A percentile compares a stretch with the other conserved stretches of the same genome.
Evolutionary conservation across 1,140 invertebrate species (phyloP).

Genomic region (Pogonognathellus flavescens): DNA sequence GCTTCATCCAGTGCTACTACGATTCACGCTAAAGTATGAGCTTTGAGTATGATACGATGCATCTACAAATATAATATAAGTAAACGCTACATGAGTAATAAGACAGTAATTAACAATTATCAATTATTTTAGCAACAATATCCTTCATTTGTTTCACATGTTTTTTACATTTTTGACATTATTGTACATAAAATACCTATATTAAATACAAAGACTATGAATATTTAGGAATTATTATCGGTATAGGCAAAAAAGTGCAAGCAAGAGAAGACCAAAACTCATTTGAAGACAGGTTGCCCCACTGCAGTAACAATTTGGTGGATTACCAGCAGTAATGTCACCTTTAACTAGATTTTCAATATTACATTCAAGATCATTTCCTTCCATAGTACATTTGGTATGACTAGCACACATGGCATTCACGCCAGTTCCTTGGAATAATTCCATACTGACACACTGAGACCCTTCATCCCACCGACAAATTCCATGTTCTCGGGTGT

Average conservation of each 20-base stretch:
- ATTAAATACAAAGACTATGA: not conserved
- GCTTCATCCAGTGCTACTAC: too few species aligned
- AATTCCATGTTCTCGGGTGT: constrained; percentile 24
- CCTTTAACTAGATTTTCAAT: constrained; percentile 34
- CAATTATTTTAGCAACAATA: too few species aligned
- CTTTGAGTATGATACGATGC: too few species aligned
- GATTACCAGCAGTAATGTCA: constrained; percentile 5
- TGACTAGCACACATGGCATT: constrained; percentile 28
- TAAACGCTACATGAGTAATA: constrained; percentile 7
- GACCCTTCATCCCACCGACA: constrained; percentile 20
- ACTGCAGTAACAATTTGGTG: constrained; percentile 36
- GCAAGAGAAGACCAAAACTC: constrained; percentile 8
- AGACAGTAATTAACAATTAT: not conserved
- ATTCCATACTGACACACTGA: constrained; percentile 41
- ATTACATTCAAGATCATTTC: constrained; percentile 16
- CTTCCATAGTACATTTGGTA: constrained; percentile 26
- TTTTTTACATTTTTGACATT: not conserved
- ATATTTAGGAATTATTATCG: constrained; percentile 4
- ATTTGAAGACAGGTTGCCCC: not conserved
- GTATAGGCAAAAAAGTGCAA: constrained; percentile 16
- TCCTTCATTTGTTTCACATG: too few species aligned
- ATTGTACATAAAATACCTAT: constrained; percentile 39
- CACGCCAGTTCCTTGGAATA: constrained; percentile 35
- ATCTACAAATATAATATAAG: too few species aligned
- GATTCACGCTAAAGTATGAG: too few species aligned